Evolutionary conservation across 2,888 invertebrate species (phyloP), one percentile per base, ranked within the genome.

Genomic region (Dendrolimus houi): DNA sequence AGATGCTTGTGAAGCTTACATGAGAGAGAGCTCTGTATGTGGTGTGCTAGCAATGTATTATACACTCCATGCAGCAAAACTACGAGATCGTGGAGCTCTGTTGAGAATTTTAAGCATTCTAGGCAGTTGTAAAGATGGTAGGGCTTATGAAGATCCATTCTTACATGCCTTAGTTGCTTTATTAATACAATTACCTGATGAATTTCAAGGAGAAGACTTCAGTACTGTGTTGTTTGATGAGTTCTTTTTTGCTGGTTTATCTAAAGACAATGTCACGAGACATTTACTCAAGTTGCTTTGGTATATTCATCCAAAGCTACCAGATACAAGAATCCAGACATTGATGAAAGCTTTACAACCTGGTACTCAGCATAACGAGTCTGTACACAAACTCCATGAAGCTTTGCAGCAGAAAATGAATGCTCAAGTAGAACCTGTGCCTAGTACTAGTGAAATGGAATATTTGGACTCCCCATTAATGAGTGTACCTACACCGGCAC

Each of bases 221-320:
- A 98, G 98, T 83, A 97, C 97, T 2, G 96, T 97, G 1, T 93
- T 99, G 54, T 98, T 99, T 87, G 98, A 98, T 83, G 98, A 98
- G 80, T 98, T 98, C 81, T 96, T 99, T 73, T 95, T 98, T 82
- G 97, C 97, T 58, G 96, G 96, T 0, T 89, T 98, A 14, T 94
- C 95, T 1, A 93, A 96, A 62, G 98, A 98, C 74, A 98, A 98
- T 91, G 98, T 98, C 0, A 95, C 96, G 6, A 93, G 97, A 56
- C 99, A 99, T 89, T 92, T 98, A 74, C 84, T 98, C 55, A 97
- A 98, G 77, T 89, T 99, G 55, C 83, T 98, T 52, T 98, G 97
- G 96, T 97, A 97, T 76, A 94, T 97, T 62, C 94, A 98, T 82
- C 94, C 94, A 17, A 97, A 96, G 81, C 82, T 98, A 59, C 97